These are phyloP conservation scores for Drosophila kambysellisi DNA, from an alignment of 2,888 invertebrate genomes.

Conservation along the genomic window DNA sequence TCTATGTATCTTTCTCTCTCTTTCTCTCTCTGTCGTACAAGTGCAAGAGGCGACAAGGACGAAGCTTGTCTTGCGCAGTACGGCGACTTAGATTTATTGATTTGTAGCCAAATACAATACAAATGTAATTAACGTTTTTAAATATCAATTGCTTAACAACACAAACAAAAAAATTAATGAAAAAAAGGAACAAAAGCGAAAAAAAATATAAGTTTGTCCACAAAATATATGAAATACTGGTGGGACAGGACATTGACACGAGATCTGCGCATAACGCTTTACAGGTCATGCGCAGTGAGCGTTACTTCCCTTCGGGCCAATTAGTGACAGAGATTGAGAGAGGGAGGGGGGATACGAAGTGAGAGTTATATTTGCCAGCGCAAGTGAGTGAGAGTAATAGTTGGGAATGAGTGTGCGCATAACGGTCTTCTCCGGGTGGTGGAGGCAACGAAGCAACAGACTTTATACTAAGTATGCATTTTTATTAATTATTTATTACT, in stretches of 20 bases:
- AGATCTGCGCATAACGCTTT: slow-evolving; percentile 79
- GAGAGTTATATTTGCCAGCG: slow-evolving; percentile 4
- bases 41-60: slow-evolving; percentile 41
- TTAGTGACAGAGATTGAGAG: slow-evolving; percentile 18
- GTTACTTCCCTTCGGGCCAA: slow-evolving; percentile 1
- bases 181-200: not conserved
- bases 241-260: slow-evolving; percentile 49
- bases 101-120: slow-evolving; percentile 37
- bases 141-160: not conserved
- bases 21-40: slow-evolving; percentile 9
- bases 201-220: not conserved
- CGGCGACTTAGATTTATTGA: slow-evolving; percentile 55
- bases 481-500: no score
- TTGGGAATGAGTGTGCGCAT: slow-evolving; percentile 49
- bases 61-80: slow-evolving; percentile 65
- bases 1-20: slow-evolving; percentile 5
- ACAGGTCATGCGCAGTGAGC: slow-evolving; percentile 68
- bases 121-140: not conserved
- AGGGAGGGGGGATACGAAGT: slow-evolving; percentile 13
- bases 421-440: slow-evolving; percentile 44
- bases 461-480: slow-evolving; percentile 43
- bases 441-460: slow-evolving; percentile 69
- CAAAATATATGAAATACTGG: slow-evolving; percentile 4
- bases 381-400: slow-evolving; percentile 20
- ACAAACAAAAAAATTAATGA: not conserved